phyloP scores from a whole-genome alignment of 2,113 vertebrate genomes.

The Neodontobutis hainanensis region DNA sequence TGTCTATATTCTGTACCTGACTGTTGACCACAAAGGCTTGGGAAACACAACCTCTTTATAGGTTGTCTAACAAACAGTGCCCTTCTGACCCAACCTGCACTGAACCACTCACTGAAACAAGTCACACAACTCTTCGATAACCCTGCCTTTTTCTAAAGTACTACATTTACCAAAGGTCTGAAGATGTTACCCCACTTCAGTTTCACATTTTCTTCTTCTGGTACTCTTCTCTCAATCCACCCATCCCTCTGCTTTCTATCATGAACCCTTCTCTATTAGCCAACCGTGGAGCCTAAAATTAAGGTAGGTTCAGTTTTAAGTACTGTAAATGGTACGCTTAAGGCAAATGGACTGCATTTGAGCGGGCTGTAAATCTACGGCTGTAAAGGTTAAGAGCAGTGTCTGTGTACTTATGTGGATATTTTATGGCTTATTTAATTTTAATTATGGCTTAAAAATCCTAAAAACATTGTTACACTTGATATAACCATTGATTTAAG shows the following conservation, averaged over 20 bases:
- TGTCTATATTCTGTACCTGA: no score
- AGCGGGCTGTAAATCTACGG: background rate
- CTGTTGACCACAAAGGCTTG: no score
- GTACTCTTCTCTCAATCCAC: constrained; percentile 2
- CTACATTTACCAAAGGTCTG: background rate
- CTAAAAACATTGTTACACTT: background rate
- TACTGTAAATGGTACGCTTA: background rate
- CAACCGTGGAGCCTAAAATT: constrained; percentile 64
- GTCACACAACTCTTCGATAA: background rate
- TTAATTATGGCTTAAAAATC: background rate
- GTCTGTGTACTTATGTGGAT: background rate
- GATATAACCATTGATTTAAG: background rate
- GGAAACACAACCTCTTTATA: no score
- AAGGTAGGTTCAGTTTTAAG: constrained; percentile 58
- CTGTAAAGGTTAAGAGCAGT: background rate
- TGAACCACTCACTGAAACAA: no score
- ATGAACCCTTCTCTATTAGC: constrained; percentile 38
- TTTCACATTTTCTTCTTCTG: constrained; percentile 5
- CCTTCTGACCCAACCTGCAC: no score
- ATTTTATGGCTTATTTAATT: background rate
- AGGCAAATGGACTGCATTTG: background rate
- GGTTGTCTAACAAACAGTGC: no score
- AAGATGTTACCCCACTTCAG: constrained; percentile 8
- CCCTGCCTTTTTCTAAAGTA: background rate
- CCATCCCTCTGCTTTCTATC: background rate